Evolutionary conservation across 1,140 invertebrate species (phyloP).

Genomic region (Drosophila arizonae): DNA sequence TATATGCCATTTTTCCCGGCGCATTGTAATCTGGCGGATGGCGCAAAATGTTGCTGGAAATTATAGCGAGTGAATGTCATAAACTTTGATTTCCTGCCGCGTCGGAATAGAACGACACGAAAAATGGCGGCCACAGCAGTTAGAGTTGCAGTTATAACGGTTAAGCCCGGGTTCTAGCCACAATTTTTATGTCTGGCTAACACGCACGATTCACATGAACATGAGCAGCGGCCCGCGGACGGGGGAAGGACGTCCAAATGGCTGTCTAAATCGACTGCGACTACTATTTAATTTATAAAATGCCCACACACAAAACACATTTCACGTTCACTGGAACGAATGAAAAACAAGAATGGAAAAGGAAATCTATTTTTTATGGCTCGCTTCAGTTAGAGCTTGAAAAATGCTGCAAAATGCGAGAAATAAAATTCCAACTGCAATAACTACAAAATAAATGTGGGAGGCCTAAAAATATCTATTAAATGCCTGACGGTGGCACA

Average conservation of each 20-base stretch:
- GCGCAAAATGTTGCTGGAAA: conserved; percentile 36
- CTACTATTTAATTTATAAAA: conserved; percentile 77
- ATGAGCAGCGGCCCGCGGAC: neutral
- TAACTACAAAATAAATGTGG: conserved; percentile 4
- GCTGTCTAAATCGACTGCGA: conserved; percentile 62
- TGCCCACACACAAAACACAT: conserved; percentile 36
- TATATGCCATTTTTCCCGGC: conserved; percentile 2
- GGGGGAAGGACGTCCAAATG: neutral
- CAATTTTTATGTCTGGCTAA: conserved; percentile 73
- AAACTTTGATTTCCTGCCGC: conserved; percentile 71
- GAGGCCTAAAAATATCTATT: conserved; percentile 40
- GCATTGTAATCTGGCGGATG: conserved; percentile 25
- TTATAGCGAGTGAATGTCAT: conserved; percentile 71
- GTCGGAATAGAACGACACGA: conserved; percentile 29
- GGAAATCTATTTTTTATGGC: conserved; percentile 45
- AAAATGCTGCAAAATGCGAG: conserved; percentile 46
- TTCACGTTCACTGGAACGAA: conserved; percentile 27
- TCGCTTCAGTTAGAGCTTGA: conserved; percentile 48
- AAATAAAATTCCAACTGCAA: neutral
- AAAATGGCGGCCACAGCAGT: conserved; percentile 68
- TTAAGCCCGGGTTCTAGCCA: conserved; percentile 42
- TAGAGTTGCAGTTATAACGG: conserved; percentile 48
- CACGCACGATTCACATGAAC: conserved; percentile 52
- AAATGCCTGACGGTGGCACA: conserved; percentile 59
- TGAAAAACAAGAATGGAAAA: conserved; percentile 6